Base-by-base conservation (phyloP, 2,797 vertebrate genomes). In the Gephyroberyx darwinii region DNA sequence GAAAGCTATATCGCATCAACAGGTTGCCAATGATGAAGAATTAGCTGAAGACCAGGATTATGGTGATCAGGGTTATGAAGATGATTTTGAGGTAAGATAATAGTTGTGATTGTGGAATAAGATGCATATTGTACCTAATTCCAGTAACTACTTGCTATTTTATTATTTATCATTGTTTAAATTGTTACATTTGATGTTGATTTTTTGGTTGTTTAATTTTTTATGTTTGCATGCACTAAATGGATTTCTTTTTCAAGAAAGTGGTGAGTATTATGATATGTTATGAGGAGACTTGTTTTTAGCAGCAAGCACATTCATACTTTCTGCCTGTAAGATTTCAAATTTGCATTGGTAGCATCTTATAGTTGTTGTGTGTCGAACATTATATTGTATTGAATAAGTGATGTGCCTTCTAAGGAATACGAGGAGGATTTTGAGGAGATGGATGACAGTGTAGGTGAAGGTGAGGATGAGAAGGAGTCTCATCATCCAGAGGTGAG, bases 361-460 rank as follows among this genome's bases (percentile, higher is more conserved):
- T 31, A 26, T 26, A 30, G 3, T 17, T 2, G 48, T 47, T 56
- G 39, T 56, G 5, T 7, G 4, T 55, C 17, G 45, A 10, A 65
- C 0, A 5, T 48, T n/a, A 48, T 0, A 0, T 12, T 51, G 0
- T 14, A 33, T 22, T 7, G 13, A 33, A 4, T 48, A 47, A 56
- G 4, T 45, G 5, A 53, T 30, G 1, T 61, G 31, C n/a, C 0
- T 61, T 74, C n/a, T 14, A 85, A 99, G 97, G 96, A 96, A 69
- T 99, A 98, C 37, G 96, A 97, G 82, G 97, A 98, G 60, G 97
- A 99, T 82, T 98, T 99, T 91, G 96, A 98, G 75, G 93, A 94
- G 30, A 45, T 81, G 55, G 92, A 92, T 60, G 92, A 91, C 35
- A 91, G 93, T 6, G 82, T 71, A 0, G 61, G 80, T 52, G 87